Evolutionary conservation across 2,888 invertebrate genomes (phyloP).

Genomic region (Morinoia aosen): DNA sequence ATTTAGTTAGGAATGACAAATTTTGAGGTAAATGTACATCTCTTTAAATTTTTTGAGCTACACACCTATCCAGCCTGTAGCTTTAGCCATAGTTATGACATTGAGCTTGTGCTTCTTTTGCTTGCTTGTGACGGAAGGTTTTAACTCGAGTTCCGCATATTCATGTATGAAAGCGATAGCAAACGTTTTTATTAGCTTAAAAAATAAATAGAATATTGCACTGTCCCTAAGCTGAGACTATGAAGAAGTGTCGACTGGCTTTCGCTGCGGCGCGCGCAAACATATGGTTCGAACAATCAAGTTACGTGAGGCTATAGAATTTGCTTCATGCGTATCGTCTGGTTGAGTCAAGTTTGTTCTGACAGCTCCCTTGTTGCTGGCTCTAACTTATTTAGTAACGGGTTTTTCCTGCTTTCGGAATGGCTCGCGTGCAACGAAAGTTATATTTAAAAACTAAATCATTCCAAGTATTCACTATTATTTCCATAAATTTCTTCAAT

Average conservation of each 20-base stretch:
- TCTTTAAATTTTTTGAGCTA: neutral
- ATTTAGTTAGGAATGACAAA: neutral
- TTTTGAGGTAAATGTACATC: neutral
- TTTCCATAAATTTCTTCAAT: too few relatives aligned
- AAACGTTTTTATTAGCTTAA: neutral
- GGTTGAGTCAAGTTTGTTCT: neutral
- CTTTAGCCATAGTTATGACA: neutral
- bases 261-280: neutral
- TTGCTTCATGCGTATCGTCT: neutral
- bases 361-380: neutral
- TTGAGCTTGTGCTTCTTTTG: neutral
- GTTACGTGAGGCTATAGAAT: neutral
- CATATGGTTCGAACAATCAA: neutral
- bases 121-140: neutral
- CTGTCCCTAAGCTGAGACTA: neutral
- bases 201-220: neutral
- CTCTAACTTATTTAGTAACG: neutral
- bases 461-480: too few relatives aligned
- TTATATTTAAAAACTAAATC: too few relatives aligned
- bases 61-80: neutral
- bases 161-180: neutral
- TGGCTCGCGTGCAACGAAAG: too few relatives aligned
- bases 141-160: neutral
- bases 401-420: neutral
- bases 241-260: neutral